Percentiles rank a stretch among this genome's conserved stretches.
Evolutionary conservation across 2,888 invertebrate species (phyloP).

Genomic region (Metallyticus violacea): DNA sequence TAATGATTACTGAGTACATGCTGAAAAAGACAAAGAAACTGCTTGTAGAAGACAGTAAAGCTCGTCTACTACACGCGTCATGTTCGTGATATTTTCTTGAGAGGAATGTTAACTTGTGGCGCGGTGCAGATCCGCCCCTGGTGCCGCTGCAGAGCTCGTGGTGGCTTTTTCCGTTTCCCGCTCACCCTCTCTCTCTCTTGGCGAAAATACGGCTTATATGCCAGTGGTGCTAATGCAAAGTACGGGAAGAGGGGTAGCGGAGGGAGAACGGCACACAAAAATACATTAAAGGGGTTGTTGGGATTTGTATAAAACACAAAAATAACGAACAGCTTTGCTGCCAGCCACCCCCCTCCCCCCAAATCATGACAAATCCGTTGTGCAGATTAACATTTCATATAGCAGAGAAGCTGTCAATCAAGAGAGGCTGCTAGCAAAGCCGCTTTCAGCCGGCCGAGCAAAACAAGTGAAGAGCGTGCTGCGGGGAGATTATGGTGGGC

Average conservation of each 20-base stretch:
- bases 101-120: background rate
- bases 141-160: background rate
- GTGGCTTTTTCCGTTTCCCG: background rate
- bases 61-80: too few relatives aligned
- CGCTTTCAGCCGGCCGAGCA: background rate
- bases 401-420: constrained; percentile 7
- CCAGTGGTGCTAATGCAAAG: background rate
- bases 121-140: background rate
- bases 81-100: too few relatives aligned
- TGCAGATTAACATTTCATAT: constrained; percentile 11
- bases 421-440: background rate
- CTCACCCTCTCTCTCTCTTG: background rate
- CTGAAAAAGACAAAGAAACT: too few relatives aligned
- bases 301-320: constrained; percentile 18
- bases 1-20: too few relatives aligned
- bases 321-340: constrained; percentile 11
- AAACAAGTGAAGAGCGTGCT: background rate
- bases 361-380: constrained; percentile 11
- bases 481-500: background rate
- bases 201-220: background rate
- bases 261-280: background rate
- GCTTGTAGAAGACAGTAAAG: too few relatives aligned
- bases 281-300: constrained; percentile 17
- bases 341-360: background rate
- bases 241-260: background rate